Evolutionary conservation across 1,140 invertebrate species (phyloP), one percentile per base, ranked within the genome.

Genomic region (Drosophila santomea): DNA sequence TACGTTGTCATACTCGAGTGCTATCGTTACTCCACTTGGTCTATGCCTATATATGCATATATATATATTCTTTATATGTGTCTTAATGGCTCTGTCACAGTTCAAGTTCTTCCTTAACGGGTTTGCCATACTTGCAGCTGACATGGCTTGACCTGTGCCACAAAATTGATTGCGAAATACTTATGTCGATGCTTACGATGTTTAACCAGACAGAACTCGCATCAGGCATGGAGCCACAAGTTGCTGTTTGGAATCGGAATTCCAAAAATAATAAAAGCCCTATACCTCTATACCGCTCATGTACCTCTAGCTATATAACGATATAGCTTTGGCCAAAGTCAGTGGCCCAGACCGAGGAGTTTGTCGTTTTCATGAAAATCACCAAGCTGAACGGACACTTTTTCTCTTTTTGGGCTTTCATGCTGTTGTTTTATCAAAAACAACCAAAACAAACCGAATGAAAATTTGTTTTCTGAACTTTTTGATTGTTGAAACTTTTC

Each of bases 391-490:
- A 86, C 83, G 83, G 73, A 20, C 62, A 45, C 67, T 73, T 66
- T 39, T 69, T 68, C 35, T 69, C 74, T 69, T 66, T 71, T 63
- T 28, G 17, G 32, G 52, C 43, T 50, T 51, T 43, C 45, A 35
- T 56, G 54, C 20, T 41, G 20, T 57, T 45, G 20, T 74, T 77
- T 73, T 76, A 76, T 85, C 58, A 74, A 72, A 82, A 72, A 54
- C 71, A 88, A 81, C 68, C 68, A 81, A 86, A 88, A 86, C 61
- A 79, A 86, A 72, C 66, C 71, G 54, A 72, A 88, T 79, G 74
- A 86, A 83, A 86, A 83, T 88, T 86, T 83, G 71, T 86, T 79
- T 78, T 80, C 63, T 86, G 57, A 78, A 85, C 81, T 85, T 78
- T 72, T 47, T 78, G 62, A 58, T 56, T 69, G 54, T 63, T 75